Evolutionary conservation across 1,140 invertebrate species (phyloP), one percentile per base, ranked within the genome.

Genomic region (Paracyclopina nana): DNA sequence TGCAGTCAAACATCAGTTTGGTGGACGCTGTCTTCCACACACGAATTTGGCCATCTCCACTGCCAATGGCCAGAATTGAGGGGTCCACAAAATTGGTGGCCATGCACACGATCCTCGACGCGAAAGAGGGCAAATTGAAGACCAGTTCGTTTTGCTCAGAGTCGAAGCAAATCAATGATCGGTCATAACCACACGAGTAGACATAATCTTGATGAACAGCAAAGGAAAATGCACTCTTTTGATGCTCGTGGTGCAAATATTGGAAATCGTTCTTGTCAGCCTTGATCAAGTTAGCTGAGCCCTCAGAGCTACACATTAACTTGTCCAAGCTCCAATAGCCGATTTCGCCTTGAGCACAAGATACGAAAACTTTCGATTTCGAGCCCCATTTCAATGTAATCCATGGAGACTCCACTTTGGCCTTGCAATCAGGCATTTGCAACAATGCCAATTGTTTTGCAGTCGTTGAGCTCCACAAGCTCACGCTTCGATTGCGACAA

Each of bases 21-120:
- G 61, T 54, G 48, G 64, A 65, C 14, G 67, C 70, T 42, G 74
- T 63, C 61, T 79, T 78, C 78, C 77, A 80, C 6, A 84, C 60
- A 25, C 79, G 68, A 9, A 85, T 69, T 55, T 72, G 68, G 30
- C 71, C 70, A 61, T 85, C 80, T 3, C 77, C 77, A 5, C 69
- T 67, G 31, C 77, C 78, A 53, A 82, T 66, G 30, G 79, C 80
- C 41, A 69, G 20, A 70, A 65, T 72, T 59, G 67, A 69, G 52
- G 78, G 76, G 64, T 82, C 78, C 29, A 82, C 63, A 4, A 78
- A 74, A 55, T 77, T 82, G 1, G 69, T 58, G 26, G 70, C 68
- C 14, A 80, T 61, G 29, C 68, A 72, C 59, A 78, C 77, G 4
- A 80, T 61, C 56, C 66, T 72, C 18, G 77, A 77, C 26, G 74